Evolutionary conservation across 2,797 vertebrate genomes (phyloP).

Genomic region (Pipistrellus kuhlii): DNA sequence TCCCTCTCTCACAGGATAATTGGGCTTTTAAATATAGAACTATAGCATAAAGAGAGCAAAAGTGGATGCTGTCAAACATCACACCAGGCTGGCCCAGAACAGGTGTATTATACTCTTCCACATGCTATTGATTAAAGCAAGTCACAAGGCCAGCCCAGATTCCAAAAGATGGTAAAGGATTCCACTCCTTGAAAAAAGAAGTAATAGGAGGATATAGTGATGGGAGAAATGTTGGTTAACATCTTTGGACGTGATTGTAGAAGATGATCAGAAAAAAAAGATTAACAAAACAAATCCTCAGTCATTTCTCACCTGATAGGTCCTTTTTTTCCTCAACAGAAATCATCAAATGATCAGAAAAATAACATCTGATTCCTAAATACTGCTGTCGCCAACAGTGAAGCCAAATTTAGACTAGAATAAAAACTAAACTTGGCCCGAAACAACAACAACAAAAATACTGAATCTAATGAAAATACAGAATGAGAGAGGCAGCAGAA

Average conservation of each 20-base stretch:
- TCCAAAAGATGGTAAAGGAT: neutral
- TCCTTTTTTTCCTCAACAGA: neutral
- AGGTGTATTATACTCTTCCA: neutral
- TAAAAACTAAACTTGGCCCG: neutral
- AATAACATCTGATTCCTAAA: neutral
- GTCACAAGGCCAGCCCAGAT: neutral
- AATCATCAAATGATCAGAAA: neutral
- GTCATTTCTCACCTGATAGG: neutral
- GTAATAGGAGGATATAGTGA: neutral
- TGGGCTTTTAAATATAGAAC: neutral
- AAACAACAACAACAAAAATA: neutral
- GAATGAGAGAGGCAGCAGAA: neutral
- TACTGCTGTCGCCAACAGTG: neutral
- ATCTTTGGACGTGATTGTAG: neutral
- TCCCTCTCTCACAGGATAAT: neutral
- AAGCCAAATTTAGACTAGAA: neutral
- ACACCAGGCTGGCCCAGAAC: neutral
- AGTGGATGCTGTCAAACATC: neutral
- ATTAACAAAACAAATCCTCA: neutral
- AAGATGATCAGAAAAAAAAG: neutral
- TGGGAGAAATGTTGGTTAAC: neutral
- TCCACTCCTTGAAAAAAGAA: neutral
- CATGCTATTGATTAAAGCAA: neutral
- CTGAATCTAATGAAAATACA: neutral
- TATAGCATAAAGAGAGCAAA: neutral